A percentile compares a stretch with the other conserved stretches of the same genome.
Evolutionary conservation across 2,888 invertebrate genomes (phyloP).

Genomic region (Drosophila mettleri): DNA sequence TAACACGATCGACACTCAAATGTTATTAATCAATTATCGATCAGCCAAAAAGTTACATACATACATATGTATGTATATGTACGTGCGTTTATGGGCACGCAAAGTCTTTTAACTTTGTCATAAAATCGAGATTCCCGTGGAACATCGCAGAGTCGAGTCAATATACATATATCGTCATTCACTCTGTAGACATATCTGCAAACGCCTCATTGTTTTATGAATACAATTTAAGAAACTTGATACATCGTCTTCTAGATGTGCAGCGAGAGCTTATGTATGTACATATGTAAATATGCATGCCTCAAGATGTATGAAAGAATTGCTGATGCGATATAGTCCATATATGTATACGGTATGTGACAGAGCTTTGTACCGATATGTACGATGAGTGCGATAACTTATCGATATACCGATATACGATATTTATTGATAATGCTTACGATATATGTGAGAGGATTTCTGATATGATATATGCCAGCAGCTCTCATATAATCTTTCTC

Average conservation of each 20-base stretch:
- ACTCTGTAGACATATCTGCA: neutral
- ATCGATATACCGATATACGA: too few relatives aligned
- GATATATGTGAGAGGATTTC: neutral
- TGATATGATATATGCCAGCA: neutral
- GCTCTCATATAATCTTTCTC: too few relatives aligned
- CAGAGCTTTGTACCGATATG: neutral
- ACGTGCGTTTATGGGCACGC: neutral
- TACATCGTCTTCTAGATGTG: neutral
- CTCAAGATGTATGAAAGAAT: too few relatives aligned
- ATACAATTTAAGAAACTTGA: neutral
- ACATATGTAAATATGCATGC: neutral
- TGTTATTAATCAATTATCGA: constrained; percentile 3
- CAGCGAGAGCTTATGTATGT: neutral
- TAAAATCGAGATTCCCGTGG: neutral
- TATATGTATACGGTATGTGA: neutral
- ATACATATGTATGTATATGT: neutral
- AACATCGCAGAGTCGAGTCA: neutral
- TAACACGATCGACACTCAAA: constrained; percentile 5
- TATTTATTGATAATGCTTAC: neutral
- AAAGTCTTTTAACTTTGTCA: neutral
- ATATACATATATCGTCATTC: neutral
- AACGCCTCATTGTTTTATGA: neutral
- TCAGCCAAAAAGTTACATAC: neutral
- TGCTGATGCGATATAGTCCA: neutral
- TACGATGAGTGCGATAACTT: too few relatives aligned